phyloP scores from a whole-genome alignment of 2,888 invertebrate genomes.

The Serrognathus titanus region DNA sequence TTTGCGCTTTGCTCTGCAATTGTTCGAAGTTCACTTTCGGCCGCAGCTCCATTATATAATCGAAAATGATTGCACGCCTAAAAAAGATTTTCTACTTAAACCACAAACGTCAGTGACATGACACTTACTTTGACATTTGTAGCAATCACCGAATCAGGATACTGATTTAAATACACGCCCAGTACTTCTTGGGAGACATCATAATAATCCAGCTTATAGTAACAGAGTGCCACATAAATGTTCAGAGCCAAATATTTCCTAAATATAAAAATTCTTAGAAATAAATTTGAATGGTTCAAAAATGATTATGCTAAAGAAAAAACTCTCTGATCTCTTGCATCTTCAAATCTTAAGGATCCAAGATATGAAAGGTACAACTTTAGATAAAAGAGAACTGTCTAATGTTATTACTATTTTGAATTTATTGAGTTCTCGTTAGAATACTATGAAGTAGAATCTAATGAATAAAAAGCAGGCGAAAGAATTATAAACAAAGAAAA shows the following conservation, averaged over 20 bases:
- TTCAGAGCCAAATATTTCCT: constrained; percentile 91
- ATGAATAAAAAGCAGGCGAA: no score
- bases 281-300: no score
- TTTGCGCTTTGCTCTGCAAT: constrained; percentile 69
- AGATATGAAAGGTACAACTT: no score
- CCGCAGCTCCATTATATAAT: constrained; percentile 90
- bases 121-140: constrained; percentile 77
- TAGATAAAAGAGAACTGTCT: no score
- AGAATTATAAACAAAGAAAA: no score
- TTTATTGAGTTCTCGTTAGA: no score
- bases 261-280: constrained; percentile 26
- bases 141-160: constrained; percentile 91
- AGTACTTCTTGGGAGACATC: constrained; percentile 98
- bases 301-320: no score
- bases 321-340: no score
- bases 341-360: no score
- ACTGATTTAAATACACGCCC: constrained; percentile 85
- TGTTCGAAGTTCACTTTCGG: constrained; percentile 85
- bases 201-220: constrained; percentile 97
- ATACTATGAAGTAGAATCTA: no score
- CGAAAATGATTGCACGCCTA: constrained; percentile 77
- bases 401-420: no score
- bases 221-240: constrained; percentile 95
- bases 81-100: constrained; percentile 6
- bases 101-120: neutral